These are phyloP conservation scores for Heterochromis multidens DNA, from an alignment of 2,113 vertebrate genomes.

Conservation along the genomic window DNA sequence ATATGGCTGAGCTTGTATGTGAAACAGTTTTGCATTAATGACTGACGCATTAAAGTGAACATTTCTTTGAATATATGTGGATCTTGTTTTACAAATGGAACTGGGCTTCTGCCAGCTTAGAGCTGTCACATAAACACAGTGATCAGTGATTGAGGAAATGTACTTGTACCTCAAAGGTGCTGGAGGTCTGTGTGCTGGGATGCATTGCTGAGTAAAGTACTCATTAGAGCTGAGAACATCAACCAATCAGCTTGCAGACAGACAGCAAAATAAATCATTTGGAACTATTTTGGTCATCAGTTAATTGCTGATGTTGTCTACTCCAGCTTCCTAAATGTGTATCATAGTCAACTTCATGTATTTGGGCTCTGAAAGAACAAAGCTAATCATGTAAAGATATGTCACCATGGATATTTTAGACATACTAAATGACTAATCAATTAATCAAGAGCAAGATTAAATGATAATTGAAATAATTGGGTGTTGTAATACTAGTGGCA, in stretches of 20 bases:
- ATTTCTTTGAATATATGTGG: neutral
- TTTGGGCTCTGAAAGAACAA: neutral
- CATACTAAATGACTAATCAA: neutral
- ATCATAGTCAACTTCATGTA: neutral
- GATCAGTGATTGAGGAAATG: neutral
- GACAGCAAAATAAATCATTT: neutral
- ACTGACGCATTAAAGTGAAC: neutral
- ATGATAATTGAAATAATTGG: neutral
- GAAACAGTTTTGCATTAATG: neutral
- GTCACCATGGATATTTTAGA: neutral
- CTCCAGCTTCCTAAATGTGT: neutral
- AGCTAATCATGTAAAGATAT: neutral
- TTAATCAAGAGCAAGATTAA: neutral
- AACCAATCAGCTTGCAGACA: neutral
- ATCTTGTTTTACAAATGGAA: neutral
- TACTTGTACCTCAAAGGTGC: neutral
- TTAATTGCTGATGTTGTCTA: neutral
- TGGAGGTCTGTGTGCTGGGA: neutral
- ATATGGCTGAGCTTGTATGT: neutral
- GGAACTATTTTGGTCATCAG: neutral
- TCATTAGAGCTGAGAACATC: neutral
- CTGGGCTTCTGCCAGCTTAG: neutral
- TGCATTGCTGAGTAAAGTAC: neutral
- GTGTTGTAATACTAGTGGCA: neutral
- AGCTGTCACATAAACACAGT: neutral